These are phyloP conservation scores for Natrix natrix DNA, from an alignment of 2,797 vertebrate genomes.

Conservation along the genomic window DNA sequence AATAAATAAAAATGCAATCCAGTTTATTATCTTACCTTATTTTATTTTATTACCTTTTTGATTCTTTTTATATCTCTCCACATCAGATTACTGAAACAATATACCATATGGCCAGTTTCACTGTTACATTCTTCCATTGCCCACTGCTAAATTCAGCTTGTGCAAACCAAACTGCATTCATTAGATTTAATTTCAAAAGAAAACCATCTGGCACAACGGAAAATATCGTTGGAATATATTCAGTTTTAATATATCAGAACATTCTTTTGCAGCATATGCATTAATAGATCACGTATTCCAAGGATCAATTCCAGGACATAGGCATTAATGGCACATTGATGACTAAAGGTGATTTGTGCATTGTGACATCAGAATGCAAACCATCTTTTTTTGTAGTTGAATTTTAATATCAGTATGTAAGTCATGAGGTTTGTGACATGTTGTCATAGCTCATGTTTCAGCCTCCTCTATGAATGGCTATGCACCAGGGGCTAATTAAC, in stretches of 20 bases:
- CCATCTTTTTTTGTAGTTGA: neutral
- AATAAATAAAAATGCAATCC: neutral
- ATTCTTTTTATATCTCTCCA: neutral
- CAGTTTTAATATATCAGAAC: conserved; percentile 4
- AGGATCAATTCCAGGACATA: neutral
- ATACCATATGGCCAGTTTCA: conserved; percentile 8
- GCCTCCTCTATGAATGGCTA: neutral
- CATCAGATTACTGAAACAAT: neutral
- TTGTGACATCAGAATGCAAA: neutral
- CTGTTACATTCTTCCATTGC: conserved; percentile 19
- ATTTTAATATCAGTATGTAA: neutral
- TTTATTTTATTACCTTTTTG: neutral
- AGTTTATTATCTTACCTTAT: neutral
- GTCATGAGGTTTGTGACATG: neutral
- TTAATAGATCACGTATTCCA: neutral
- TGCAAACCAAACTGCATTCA: conserved; percentile 2
- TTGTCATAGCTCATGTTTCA: neutral
- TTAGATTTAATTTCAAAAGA: neutral
- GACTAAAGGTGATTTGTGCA: neutral
- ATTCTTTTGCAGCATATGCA: neutral
- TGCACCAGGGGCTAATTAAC: neutral
- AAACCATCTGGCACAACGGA: conserved; percentile 13
- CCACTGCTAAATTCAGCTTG: conserved; percentile 9
- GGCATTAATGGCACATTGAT: neutral
- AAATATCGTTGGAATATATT: neutral